Evolutionary conservation across 2,797 vertebrate species (phyloP), one percentile per base, ranked within the genome.

Genomic region (Premnoplex brunnescens): DNA sequence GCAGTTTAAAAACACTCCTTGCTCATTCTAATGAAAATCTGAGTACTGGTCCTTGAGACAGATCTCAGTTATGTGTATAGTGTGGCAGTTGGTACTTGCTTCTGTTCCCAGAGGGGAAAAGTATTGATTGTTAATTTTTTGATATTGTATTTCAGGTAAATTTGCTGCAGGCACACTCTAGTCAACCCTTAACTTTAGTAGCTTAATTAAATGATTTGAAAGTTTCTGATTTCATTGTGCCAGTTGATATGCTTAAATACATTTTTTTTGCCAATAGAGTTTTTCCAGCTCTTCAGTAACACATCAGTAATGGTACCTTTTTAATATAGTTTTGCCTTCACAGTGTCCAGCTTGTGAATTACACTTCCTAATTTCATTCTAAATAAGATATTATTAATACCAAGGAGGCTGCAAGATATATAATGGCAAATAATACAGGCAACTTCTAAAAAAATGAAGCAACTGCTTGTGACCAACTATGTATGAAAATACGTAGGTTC

Each of bases 161-260:
- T 52, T 86, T 77, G 60, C 60, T 85, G 52, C 59, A 44, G 56
- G 59, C 32, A 85, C 96, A 91, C 85, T 32, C 52, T 49, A 85
- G 60, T 69, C 59, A 71, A 60, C 87, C 77, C 63, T 95, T 95
- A 91, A 82, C 64, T 91, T 79, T 54, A 69, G 73, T n/a, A 73
- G 41, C 54, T 96, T 96, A 95, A 85, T 92, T 96, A 88, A 93
- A 96, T 91, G 88, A 94, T 66, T 49, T 36, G n/a, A 64, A 94
- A 73, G n/a, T 74, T 94, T 93, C 89, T 97, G 37, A 92, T 96
- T 95, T 95, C 46, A 78, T 94, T 93, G 46, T 89, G 77, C 79
- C 72, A 81, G 60, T 73, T 95, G 46, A 64, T 94, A 88, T 55
- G 32, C 32, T 84, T 88, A 82, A 89, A 83, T 76, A 62, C 11